These are phyloP conservation scores for Agonopterix arenella DNA, from an alignment of 2,888 invertebrate genomes.

Conservation along the genomic window DNA sequence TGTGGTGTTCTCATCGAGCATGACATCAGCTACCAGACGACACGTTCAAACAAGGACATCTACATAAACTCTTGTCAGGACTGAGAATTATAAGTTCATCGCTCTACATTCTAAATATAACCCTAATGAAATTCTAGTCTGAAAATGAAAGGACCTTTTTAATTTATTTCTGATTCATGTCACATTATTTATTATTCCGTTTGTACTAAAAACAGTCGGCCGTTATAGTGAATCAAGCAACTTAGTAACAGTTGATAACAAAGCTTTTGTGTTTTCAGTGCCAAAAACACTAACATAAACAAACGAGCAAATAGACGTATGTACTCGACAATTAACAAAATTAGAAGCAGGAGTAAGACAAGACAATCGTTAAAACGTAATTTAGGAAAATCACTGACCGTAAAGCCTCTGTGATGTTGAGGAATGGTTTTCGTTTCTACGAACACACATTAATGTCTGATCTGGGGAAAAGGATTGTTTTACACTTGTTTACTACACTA, in stretches of 20 bases:
- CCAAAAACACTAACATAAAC: slow-evolving; percentile 6
- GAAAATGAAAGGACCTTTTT: too few relatives aligned
- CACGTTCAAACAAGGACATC: slow-evolving; percentile 3
- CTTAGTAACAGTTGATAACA: too few relatives aligned
- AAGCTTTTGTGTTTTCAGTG: neutral
- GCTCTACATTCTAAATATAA: slow-evolving; percentile 3
- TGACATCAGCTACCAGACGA: slow-evolving; percentile 4
- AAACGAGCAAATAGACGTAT: slow-evolving; percentile 1
- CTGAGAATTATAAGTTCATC: slow-evolving; percentile 4
- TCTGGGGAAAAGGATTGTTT: too few relatives aligned
- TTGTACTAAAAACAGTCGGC: too few relatives aligned
- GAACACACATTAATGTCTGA: too few relatives aligned
- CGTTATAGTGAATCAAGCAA: too few relatives aligned
- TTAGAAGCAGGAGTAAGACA: neutral
- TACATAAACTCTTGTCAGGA: neutral
- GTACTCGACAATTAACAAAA: slow-evolving; percentile 3
- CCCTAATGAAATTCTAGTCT: neutral
- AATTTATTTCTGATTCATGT: too few relatives aligned
- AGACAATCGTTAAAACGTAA: neutral
- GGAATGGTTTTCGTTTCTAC: too few relatives aligned
- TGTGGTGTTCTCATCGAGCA: neutral
- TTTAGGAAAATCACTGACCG: neutral
- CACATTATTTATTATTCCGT: too few relatives aligned
- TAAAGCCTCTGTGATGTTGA: neutral
- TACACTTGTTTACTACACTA: neutral